phyloP scores from a whole-genome alignment of 2,113 vertebrate genomes.

The Sus scrofa region DNA sequence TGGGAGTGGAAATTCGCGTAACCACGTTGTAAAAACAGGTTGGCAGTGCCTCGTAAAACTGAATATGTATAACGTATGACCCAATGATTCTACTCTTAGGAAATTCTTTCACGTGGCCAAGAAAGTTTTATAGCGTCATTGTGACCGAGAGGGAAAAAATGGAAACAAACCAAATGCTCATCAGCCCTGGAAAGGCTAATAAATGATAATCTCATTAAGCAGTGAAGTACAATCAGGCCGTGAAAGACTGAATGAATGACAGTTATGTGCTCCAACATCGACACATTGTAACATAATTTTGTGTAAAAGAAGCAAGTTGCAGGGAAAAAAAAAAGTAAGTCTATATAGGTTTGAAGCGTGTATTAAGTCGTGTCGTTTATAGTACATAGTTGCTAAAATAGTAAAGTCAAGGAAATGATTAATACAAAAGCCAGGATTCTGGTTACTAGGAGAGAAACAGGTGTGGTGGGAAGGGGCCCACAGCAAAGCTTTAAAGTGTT shows the following conservation, averaged over 20 bases:
- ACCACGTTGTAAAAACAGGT: constrained; percentile 1
- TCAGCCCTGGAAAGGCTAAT: background rate
- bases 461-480: background rate
- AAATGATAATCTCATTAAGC: background rate
- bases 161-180: background rate
- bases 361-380: background rate
- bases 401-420: constrained; percentile 35
- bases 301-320: constrained; percentile 27
- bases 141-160: background rate
- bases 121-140: background rate
- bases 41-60: background rate
- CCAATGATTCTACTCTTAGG: background rate
- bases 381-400: background rate
- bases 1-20: background rate
- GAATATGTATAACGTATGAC: background rate
- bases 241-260: background rate
- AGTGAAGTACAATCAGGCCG: background rate
- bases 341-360: background rate
- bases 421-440: background rate
- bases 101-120: background rate
- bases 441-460: background rate
- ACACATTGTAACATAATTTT: background rate
- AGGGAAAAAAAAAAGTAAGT: background rate
- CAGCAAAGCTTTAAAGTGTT: background rate
- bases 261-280: background rate